Conservation (phyloP, 2,113 vertebrate species). For the Bubo bubo region DNA sequence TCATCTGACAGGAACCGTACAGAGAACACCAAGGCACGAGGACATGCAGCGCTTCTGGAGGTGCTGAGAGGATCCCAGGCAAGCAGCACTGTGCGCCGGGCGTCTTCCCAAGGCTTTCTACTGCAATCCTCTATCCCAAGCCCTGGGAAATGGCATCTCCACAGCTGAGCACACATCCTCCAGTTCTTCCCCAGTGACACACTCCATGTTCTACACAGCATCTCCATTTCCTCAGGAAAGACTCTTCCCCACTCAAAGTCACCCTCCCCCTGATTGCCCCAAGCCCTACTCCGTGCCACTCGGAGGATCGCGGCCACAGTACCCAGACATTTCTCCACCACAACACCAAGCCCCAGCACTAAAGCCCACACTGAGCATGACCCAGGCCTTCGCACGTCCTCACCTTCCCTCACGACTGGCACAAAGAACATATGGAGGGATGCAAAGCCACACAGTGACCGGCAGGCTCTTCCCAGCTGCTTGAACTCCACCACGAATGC, state of each 20-base stretch:
- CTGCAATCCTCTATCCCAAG: not conserved
- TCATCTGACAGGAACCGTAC: not conserved
- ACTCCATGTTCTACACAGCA: not conserved
- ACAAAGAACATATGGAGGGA: too few relatives aligned
- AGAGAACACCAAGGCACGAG: not conserved
- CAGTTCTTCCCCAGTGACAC: not conserved
- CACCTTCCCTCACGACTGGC: too few relatives aligned
- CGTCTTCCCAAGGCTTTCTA: not conserved
- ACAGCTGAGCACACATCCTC: not conserved
- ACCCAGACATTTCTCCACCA: not conserved
- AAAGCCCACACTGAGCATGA: not conserved
- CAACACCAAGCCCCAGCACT: not conserved
- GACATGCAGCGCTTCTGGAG: too few relatives aligned
- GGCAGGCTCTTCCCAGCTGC: too few relatives aligned
- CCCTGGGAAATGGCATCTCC: not conserved
- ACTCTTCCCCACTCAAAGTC: too few relatives aligned
- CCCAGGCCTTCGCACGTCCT: not conserved
- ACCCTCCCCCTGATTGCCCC: accelerated
- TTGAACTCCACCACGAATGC: too few relatives aligned
- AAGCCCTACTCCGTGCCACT: not conserved
- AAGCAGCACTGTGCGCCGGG: not conserved
- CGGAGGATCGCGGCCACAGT: not conserved
- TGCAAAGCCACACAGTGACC: too few relatives aligned
- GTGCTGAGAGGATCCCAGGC: not conserved
- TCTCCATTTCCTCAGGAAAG: not conserved